Percentiles rank a stretch among this genome's conserved stretches.
Conservation (phyloP, 2,888 invertebrate species). For the Lasioglossum vierecki region DNA sequence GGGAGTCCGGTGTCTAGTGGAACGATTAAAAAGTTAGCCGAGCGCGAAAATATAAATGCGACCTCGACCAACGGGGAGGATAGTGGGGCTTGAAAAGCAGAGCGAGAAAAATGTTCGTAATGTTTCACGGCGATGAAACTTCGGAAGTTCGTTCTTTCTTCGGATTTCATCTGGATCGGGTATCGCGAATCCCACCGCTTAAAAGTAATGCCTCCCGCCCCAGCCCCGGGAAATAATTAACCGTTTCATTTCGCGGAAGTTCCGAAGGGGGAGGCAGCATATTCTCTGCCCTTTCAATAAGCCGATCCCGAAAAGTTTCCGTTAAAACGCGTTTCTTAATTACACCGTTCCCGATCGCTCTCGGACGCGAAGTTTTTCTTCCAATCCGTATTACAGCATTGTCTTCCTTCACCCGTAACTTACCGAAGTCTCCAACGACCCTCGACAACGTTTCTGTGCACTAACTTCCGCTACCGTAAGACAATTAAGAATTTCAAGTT, state of each 20-base stretch:
- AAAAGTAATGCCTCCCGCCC: slow-evolving; percentile 31
- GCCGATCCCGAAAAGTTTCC: slow-evolving; percentile 21
- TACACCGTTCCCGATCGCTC: neutral
- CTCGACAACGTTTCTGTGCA: neutral
- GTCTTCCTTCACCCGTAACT: neutral
- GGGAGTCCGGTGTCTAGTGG: neutral
- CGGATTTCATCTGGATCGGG: slow-evolving; percentile 36
- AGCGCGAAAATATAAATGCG: slow-evolving; percentile 39
- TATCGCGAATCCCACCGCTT: slow-evolving; percentile 43
- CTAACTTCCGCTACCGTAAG: too few relatives aligned
- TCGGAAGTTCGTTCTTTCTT: slow-evolving; percentile 12
- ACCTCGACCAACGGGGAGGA: neutral
- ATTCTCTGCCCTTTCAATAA: neutral
- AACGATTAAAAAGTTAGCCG: slow-evolving; percentile 52
- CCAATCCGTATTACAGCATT: neutral
- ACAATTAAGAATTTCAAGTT: too few relatives aligned
- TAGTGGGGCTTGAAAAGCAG: neutral
- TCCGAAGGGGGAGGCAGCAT: neutral
- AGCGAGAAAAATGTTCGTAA: slow-evolving; percentile 24
- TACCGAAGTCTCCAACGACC: neutral
- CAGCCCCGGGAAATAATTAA: slow-evolving; percentile 49
- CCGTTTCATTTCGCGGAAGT: slow-evolving; percentile 46
- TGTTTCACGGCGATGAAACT: slow-evolving; percentile 41
- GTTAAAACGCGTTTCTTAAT: neutral
- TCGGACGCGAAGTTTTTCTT: neutral